Conservation (phyloP, 1,140 invertebrate species). For the Sarcophaga peregrina region DNA sequence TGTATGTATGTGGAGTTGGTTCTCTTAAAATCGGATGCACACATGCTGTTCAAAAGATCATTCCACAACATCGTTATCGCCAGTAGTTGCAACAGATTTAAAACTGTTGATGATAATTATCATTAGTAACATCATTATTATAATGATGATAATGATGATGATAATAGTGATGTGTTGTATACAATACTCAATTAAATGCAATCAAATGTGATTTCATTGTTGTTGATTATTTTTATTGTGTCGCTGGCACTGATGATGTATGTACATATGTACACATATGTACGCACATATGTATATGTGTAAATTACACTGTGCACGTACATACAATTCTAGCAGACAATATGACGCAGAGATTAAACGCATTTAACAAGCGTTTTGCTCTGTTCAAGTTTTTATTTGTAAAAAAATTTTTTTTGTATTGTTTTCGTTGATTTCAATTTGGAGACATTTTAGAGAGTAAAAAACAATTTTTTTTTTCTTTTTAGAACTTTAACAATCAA, state of each 20-base stretch:
- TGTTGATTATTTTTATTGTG: not conserved
- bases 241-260: not conserved
- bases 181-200: slow-evolving; percentile 12
- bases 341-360: slow-evolving; percentile 36
- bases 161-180: not conserved
- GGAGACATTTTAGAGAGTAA: slow-evolving; percentile 33
- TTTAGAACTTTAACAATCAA: not conserved
- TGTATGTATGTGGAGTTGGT: not conserved
- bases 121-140: not conserved
- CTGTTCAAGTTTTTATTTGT: not conserved
- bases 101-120: not conserved
- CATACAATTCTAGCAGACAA: slow-evolving; percentile 26
- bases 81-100: not conserved
- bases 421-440: not conserved
- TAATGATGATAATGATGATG: not conserved
- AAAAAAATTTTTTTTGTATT: not conserved
- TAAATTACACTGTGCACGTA: not conserved
- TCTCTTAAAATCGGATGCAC: not conserved
- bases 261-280: too few species aligned
- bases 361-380: slow-evolving; percentile 9
- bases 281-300: not conserved
- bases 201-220: slow-evolving; percentile 18
- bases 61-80: not conserved
- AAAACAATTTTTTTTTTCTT: not conserved
- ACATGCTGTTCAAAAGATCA: not conserved